Base-by-base conservation (phyloP, 2,888 invertebrate species). In the Andrena marginata region DNA sequence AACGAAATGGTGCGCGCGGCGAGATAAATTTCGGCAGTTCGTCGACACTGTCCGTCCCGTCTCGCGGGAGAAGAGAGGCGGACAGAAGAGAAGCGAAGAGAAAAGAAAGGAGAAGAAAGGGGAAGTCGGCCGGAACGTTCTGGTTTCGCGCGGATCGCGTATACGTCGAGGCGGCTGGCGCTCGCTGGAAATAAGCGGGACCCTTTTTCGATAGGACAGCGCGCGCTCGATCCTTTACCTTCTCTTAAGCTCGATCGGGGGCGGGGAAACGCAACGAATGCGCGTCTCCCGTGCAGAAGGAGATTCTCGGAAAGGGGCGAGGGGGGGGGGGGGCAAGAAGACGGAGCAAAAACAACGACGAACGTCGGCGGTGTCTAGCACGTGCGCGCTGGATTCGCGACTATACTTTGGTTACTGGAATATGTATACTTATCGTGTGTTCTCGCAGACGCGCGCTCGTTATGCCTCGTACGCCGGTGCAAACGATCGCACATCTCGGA, bases 401-500 rank as follows among this genome's bases (percentile, higher is more conserved):
- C 33, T 56, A 70, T 65, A 60, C 80, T 80, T 71, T 80, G 80
- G 65, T 71, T 80, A 60, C 80, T 56, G 49, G 71, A 65, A 48
- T 71, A 62, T 48, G 70, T 5, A 70, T 42, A 60, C 42, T 70
- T 70, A 59, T 42, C 48, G 64, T n/a, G 64, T 48, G 54, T 68
- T 49, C 54, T 76, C 78, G 77, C 77, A 69, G 42, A 69, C 78
- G 77, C 78, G 78, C 78, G 78, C 78, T 78, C 78, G 78, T 56
- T 48, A 56, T 69, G 80, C 72, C 80, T 80, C 48, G 69, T 65
- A 59, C 48, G 42, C 56, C 3, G 42, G 42, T 60, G 68, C 49
- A 49, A 51, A 72, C 33, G 31, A 26, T n/a, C 54, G 54, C 42
- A 5, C 2, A n/a, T 7, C 51, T 33, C 60, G 33, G 49, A 48